Conservation (phyloP, 2,888 invertebrate species). For the Pristionchus arcanus region DNA sequence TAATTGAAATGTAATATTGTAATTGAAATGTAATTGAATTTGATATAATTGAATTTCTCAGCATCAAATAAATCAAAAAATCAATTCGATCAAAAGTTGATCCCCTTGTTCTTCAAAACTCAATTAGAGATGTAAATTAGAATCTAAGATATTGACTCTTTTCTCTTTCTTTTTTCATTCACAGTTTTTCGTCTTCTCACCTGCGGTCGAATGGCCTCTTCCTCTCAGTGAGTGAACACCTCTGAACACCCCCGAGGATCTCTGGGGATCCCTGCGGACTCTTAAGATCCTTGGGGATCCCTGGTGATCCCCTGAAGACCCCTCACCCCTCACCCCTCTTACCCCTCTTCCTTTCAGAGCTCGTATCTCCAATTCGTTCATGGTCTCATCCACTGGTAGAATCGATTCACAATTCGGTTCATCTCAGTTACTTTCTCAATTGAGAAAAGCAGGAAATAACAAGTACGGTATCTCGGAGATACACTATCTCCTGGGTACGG, state of each 20-base stretch:
- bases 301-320: too few relatives aligned
- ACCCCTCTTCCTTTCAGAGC: background rate
- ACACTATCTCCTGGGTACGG: too few relatives aligned
- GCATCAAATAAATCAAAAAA: too few relatives aligned
- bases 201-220: slow-evolving; percentile 20
- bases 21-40: too few relatives aligned
- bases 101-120: too few relatives aligned
- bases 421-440: slow-evolving; percentile 21
- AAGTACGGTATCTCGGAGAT: too few relatives aligned
- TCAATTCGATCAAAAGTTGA: too few relatives aligned
- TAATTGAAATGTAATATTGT: too few relatives aligned
- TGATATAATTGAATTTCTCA: too few relatives aligned
- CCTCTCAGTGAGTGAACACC: background rate
- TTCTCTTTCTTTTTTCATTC: slow-evolving; percentile 34
- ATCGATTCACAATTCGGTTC: background rate
- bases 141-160: background rate
- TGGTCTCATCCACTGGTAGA: background rate
- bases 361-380: slow-evolving; percentile 12
- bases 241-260: background rate
- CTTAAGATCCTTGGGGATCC: too few relatives aligned
- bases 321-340: background rate
- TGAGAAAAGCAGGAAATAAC: slow-evolving; percentile 35
- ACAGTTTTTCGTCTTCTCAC: slow-evolving; percentile 9
- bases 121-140: background rate
- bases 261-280: background rate